A percentile compares a stretch with the other conserved stretches of the same genome.
phyloP scores from a whole-genome alignment of 92 coral and sea anemone genomes.

The Bergia puertoricense region DNA sequence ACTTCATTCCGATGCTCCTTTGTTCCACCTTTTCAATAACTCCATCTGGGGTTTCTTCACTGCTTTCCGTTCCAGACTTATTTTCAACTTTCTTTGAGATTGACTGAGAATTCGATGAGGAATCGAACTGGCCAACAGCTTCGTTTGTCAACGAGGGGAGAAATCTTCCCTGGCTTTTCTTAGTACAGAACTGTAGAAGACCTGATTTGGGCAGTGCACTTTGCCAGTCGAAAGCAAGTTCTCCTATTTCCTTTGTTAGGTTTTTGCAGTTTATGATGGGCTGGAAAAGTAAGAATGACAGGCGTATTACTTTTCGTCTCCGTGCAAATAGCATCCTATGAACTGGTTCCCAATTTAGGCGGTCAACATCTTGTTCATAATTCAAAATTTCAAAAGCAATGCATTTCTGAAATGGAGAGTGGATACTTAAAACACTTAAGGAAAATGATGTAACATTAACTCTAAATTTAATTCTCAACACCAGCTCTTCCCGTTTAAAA shows the following conservation, averaged over 20 bases:
- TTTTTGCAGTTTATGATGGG: conserved; percentile 62
- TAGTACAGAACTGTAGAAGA: conserved; percentile 47
- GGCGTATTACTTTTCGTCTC: neutral
- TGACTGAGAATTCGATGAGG: neutral
- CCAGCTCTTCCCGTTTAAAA: neutral
- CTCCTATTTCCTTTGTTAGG: conserved; percentile 53
- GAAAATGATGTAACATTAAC: too few relatives aligned
- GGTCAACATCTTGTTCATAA: too few relatives aligned
- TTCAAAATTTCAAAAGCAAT: too few relatives aligned
- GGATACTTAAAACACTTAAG: too few relatives aligned
- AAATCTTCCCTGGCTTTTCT: neutral
- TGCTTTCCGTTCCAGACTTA: neutral
- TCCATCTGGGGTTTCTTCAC: neutral
- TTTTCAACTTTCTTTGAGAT: neutral
- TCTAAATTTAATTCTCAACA: neutral
- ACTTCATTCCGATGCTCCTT: neutral
- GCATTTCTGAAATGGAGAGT: too few relatives aligned
- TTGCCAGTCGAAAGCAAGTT: conserved; percentile 55
- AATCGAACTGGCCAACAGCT: neutral
- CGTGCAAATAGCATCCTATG: neutral
- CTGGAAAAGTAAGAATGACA: conserved; percentile 19
- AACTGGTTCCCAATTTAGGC: neutral
- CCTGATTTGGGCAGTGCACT: conserved; percentile 53
- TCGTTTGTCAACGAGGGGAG: neutral
- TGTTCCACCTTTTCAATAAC: neutral